Conservation (phyloP, 2,888 invertebrate species). For the Megalurothrips usitatus region DNA sequence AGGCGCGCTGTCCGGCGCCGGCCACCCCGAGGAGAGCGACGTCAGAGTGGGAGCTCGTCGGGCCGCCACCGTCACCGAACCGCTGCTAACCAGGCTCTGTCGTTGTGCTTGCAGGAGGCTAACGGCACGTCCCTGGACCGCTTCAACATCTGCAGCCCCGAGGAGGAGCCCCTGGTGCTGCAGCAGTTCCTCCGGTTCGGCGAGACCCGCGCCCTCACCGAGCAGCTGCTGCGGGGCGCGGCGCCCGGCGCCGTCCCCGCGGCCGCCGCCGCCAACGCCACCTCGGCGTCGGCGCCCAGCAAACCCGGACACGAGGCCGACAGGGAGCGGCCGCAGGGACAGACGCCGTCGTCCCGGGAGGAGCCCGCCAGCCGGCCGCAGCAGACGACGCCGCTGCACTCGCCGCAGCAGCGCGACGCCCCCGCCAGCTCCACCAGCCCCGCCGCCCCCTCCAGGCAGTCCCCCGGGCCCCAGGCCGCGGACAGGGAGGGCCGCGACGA, state of each 20-base stretch:
- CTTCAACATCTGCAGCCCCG: slow-evolving; percentile 81
- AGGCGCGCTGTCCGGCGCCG: background rate
- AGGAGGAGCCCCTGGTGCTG: slow-evolving; percentile 86
- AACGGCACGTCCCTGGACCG: slow-evolving; percentile 75
- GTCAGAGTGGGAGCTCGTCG: background rate
- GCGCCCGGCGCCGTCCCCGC: slow-evolving; percentile 34
- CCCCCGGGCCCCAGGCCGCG: slow-evolving; percentile 46
- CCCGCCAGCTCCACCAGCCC: slow-evolving; percentile 48
- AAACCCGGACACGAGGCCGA: slow-evolving; percentile 46
- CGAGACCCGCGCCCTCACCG: slow-evolving; percentile 79
- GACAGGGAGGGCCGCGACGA: slow-evolving; percentile 47
- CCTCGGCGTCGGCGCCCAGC: slow-evolving; percentile 51
- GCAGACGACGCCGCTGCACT: slow-evolving; percentile 29
- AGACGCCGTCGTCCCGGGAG: slow-evolving; percentile 38
- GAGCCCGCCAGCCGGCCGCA: slow-evolving; percentile 20
- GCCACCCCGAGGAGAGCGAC: background rate
- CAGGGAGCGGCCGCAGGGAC: slow-evolving; percentile 45
- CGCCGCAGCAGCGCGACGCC: slow-evolving; percentile 42
- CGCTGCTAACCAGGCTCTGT: background rate
- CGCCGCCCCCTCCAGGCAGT: slow-evolving; percentile 46
- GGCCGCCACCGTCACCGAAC: too few species aligned
- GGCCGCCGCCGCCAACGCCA: slow-evolving; percentile 39
- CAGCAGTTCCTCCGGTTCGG: slow-evolving; percentile 88
- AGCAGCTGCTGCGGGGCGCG: slow-evolving; percentile 51
- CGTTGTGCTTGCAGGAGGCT: slow-evolving; percentile 63